A percentile compares a stretch with the other conserved stretches of the same genome.
Evolutionary conservation across 2,888 invertebrate species (phyloP).

Genomic region (Rugalucina vietnamica): DNA sequence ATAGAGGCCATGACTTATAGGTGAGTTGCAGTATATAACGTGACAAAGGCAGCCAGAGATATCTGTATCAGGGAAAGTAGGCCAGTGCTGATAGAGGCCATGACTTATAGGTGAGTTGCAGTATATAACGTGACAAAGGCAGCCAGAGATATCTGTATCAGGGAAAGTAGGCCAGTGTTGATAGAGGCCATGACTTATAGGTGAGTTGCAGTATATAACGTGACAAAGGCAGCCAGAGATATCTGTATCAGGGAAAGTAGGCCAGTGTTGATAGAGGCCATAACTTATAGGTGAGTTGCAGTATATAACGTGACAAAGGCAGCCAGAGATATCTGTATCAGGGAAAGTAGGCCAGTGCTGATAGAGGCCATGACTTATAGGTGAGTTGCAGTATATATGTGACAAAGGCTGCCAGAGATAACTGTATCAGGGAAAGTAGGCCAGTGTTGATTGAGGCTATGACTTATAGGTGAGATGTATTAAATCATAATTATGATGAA

Average conservation of each 20-base stretch:
- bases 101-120: slow-evolving; percentile 94
- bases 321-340: slow-evolving; percentile 83
- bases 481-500: too few relatives aligned
- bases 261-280: slow-evolving; percentile 97
- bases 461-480: slow-evolving; percentile 96
- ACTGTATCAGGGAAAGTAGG: slow-evolving; percentile 88
- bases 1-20: slow-evolving; percentile 99
- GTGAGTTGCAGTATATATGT: slow-evolving; percentile 84
- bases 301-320: background rate
- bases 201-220: slow-evolving; percentile 85
- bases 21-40: slow-evolving; percentile 84
- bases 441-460: slow-evolving; percentile 98
- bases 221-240: slow-evolving; percentile 1
- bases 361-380: slow-evolving; percentile 99
- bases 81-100: slow-evolving; percentile 97
- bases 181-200: slow-evolving; percentile 99
- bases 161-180: slow-evolving; percentile 93
- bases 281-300: slow-evolving; percentile 94
- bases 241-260: slow-evolving; percentile 88
- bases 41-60: slow-evolving; percentile 1
- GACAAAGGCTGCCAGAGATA: background rate
- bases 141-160: slow-evolving; percentile 83
- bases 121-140: background rate
- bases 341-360: slow-evolving; percentile 93
- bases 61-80: slow-evolving; percentile 88